Evolutionary conservation across 2,888 invertebrate genomes (phyloP), one percentile per base, ranked within the genome.

Genomic region (Ischnura elegans): DNA sequence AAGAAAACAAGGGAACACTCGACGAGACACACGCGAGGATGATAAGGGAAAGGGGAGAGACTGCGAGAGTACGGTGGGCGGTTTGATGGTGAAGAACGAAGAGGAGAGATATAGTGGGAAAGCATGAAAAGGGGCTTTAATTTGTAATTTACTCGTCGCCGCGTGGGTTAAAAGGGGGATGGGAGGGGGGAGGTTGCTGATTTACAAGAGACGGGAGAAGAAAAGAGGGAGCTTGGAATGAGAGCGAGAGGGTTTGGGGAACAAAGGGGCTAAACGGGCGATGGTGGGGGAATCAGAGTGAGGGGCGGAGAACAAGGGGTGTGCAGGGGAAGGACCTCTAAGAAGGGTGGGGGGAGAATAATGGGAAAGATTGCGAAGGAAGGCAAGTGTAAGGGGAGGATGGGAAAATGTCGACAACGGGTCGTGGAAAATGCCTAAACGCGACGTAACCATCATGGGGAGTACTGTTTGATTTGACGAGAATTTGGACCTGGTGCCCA

Each of bases 121-220:
- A 0, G 76, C 8, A 13, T 16, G 76, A 29, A 13, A 2, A 36
- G 29, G 76, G 76, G 76, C 76, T 76, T 76, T 76, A 76, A 76
- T 76, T 76, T 76, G 76, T 76, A 76, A 76, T 76, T 76, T 76
- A 76, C 76, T 76, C 76, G 76, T 76, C 36, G 36, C 76, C 36
- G 76, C 76, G 76, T 3, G 36, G 76, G 76, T 25, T 25, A 16
- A 76, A 76, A 61, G 42, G 43, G n/a, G 86, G 86, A 43, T 43
- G 45, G 86, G 43, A 43, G 85, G 86, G 43, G 86, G 45, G 86
- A 19, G 1, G 51, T 19, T 51, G 51, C 19, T 86, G 45, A 21
- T 86, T 86, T 43, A 86, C 43, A 45, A 86, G 86, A 86, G 43
- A 45, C n/a, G 43, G 84, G n/a, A 45, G 25, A 86, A n/a, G 45